Percentiles rank a stretch among this genome's conserved stretches.
phyloP scores from a whole-genome alignment of 2,113 vertebrate species.

The Procavia capensis region DNA sequence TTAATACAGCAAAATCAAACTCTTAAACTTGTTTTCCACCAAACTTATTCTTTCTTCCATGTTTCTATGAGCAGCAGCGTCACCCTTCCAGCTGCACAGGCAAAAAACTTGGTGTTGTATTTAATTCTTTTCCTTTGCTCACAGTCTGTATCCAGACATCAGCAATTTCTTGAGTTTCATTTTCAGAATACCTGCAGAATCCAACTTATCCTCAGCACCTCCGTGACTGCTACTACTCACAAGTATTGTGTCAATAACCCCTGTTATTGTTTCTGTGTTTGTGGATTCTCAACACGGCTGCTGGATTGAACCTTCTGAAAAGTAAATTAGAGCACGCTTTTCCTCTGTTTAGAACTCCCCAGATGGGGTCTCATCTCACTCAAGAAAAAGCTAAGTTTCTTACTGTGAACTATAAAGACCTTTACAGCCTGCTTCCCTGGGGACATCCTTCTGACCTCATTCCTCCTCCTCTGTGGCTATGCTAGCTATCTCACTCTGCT shows the following conservation, averaged over 20 bases:
- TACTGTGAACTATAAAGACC: neutral
- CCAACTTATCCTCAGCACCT: neutral
- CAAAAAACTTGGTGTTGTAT: neutral
- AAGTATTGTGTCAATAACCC: neutral
- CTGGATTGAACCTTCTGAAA: neutral
- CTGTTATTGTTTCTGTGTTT: neutral
- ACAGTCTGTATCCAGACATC: neutral
- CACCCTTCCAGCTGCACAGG: neutral
- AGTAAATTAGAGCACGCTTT: neutral
- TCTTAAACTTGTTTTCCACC: neutral
- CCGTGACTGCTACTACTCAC: too few species aligned
- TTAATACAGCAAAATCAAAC: neutral
- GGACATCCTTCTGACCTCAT: neutral
- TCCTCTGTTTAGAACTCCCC: neutral
- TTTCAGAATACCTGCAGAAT: neutral
- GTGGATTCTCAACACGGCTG: neutral
- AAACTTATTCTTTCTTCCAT: neutral
- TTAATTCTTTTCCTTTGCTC: neutral
- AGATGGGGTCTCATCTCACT: neutral
- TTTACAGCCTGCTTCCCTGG: neutral
- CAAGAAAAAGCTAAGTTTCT: neutral
- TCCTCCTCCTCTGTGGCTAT: too few species aligned
- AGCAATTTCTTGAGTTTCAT: neutral
- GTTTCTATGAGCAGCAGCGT: neutral
- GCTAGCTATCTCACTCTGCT: neutral